Percentiles rank a stretch among this genome's conserved stretches.
Evolutionary conservation across 1,140 invertebrate species (phyloP).

Genomic region (Anoplolepis gracilipes): DNA sequence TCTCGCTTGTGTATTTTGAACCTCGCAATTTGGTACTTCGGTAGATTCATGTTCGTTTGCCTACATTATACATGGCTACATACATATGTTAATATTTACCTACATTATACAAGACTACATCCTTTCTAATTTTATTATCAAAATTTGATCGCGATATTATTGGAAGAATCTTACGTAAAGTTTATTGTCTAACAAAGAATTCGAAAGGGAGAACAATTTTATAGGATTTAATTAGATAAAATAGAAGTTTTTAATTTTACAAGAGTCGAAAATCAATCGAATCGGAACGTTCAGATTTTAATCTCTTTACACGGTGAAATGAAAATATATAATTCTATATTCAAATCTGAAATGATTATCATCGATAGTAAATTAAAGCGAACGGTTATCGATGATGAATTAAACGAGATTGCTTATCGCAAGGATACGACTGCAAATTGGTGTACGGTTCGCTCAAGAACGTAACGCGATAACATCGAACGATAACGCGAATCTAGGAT

Average conservation of each 20-base stretch:
- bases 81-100: too few relatives aligned
- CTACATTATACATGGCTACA: neutral
- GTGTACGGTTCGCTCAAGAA: neutral
- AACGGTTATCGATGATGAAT: neutral
- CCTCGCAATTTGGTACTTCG: neutral
- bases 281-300: neutral
- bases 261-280: neutral
- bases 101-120: neutral
- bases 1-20: neutral
- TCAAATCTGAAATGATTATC: too few relatives aligned
- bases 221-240: neutral
- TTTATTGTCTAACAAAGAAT: neutral
- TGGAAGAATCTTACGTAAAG: neutral
- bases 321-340: neutral
- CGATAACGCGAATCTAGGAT: conserved; percentile 13
- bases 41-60: neutral
- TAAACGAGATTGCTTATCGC: neutral
- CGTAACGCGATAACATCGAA: neutral
- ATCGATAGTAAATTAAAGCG: too few relatives aligned
- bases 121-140: neutral
- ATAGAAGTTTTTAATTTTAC: neutral
- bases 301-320: neutral
- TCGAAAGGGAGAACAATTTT: neutral
- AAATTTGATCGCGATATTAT: neutral
- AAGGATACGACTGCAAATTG: conserved; percentile 16